phyloP scores from a whole-genome alignment of 2,888 invertebrate genomes.

The Synanthedon andrenaeformis region DNA sequence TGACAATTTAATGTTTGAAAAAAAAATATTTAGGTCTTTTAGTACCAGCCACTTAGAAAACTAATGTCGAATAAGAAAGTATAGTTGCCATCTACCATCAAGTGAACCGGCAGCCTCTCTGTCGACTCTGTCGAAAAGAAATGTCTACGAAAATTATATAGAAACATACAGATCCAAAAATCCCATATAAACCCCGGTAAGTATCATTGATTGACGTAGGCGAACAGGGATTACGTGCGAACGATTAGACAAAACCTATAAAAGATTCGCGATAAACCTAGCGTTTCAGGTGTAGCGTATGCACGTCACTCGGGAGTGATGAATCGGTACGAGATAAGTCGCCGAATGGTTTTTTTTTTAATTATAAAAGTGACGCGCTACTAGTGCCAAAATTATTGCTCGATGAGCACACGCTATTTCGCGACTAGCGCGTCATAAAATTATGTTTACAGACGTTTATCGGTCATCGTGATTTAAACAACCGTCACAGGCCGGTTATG shows the following conservation, averaged over 20 bases:
- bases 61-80: too few species aligned
- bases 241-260: conserved; percentile 46
- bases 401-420: conserved; percentile 33
- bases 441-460: conserved; percentile 32
- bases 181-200: too few species aligned
- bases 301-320: conserved; percentile 48
- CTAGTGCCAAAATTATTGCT: conserved; percentile 26
- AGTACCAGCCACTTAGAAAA: too few species aligned
- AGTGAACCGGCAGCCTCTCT: too few species aligned
- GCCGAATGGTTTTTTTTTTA: conserved; percentile 43
- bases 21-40: too few species aligned
- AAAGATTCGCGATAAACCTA: conserved; percentile 41
- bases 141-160: too few species aligned
- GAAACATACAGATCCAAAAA: too few species aligned
- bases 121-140: too few species aligned
- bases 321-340: conserved; percentile 43
- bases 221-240: not conserved
- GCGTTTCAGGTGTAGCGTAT: conserved; percentile 26
- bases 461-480: conserved; percentile 23
- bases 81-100: too few species aligned
- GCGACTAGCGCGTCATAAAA: conserved; percentile 31
- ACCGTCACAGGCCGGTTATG: conserved; percentile 3
- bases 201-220: not conserved
- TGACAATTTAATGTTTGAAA: too few species aligned
- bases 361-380: conserved; percentile 45